phyloP scores from a whole-genome alignment of 2,113 vertebrate species.

The Cebidichthys violaceus region DNA sequence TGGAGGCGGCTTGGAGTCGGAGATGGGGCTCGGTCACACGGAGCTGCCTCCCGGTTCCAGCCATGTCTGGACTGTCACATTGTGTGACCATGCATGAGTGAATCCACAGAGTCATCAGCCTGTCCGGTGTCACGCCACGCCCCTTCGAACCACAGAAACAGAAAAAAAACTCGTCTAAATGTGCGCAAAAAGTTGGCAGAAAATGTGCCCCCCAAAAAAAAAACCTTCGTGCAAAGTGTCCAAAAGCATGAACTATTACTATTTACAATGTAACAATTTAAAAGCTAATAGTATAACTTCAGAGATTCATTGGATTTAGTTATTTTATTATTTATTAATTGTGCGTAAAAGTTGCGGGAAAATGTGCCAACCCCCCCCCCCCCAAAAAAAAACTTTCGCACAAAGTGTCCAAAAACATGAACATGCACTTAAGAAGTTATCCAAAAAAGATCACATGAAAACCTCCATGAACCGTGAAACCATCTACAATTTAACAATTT shows the following conservation, averaged over 20 bases:
- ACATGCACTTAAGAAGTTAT: not conserved
- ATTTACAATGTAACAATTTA: no score
- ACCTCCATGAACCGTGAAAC: not conserved
- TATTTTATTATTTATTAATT: no score
- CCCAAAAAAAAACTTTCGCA: not conserved
- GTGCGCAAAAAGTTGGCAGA: conserved; percentile 32
- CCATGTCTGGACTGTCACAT: conserved; percentile 86
- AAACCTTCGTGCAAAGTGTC: not conserved
- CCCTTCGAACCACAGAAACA: conserved; percentile 58
- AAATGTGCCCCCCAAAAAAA: not conserved
- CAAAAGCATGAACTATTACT: not conserved
- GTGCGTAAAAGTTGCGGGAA: no score
- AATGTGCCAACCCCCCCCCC: no score
- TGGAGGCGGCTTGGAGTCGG: conserved; percentile 64
- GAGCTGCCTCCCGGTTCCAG: conserved; percentile 81
- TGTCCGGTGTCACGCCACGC: conserved; percentile 79
- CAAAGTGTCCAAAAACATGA: not conserved
- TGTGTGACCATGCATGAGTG: conserved; percentile 84
- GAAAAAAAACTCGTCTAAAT: not conserved
- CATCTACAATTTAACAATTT: not conserved
- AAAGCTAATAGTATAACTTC: not conserved
- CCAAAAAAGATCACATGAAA: not conserved
- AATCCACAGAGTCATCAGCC: conserved; percentile 80
- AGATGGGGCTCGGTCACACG: conserved; percentile 71
- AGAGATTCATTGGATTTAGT: not conserved